Evolutionary conservation across 2,113 vertebrate species (phyloP).

Genomic region (Syngnathus typhle): DNA sequence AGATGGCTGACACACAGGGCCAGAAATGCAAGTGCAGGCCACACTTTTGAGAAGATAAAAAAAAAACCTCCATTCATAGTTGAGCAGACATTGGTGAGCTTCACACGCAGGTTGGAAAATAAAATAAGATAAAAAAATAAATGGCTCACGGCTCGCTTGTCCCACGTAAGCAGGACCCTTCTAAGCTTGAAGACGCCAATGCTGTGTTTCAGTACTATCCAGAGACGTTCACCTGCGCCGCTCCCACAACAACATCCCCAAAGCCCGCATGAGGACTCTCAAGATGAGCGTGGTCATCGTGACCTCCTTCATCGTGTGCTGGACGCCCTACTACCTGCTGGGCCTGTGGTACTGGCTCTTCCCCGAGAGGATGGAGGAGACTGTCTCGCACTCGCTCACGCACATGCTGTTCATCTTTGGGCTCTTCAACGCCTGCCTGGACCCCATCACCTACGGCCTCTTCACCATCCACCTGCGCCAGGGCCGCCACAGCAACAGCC

Average conservation of each 20-base stretch:
- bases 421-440: conserved; percentile 67
- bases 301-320: conserved; percentile 70
- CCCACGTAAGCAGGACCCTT: too few species aligned
- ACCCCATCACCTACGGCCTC: conserved; percentile 70
- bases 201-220: conserved; percentile 44
- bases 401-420: conserved; percentile 76
- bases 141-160: too few species aligned
- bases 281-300: conserved; percentile 76
- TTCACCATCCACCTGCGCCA: conserved; percentile 64
- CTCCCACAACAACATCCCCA: conserved; percentile 75
- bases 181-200: conserved; percentile 36
- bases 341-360: conserved; percentile 77
- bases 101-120: too few species aligned
- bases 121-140: too few species aligned
- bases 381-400: conserved; percentile 68
- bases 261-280: conserved; percentile 71
- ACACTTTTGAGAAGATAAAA: too few species aligned
- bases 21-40: too few species aligned
- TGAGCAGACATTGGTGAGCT: too few species aligned
- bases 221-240: conserved; percentile 65
- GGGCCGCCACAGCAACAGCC: conserved; percentile 58
- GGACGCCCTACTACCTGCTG: conserved; percentile 69
- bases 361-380: conserved; percentile 64
- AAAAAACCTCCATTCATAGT: too few species aligned
- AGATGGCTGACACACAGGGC: too few species aligned